phyloP scores from a whole-genome alignment of 2,113 vertebrate species.

The Isurus oxyrinchus region DNA sequence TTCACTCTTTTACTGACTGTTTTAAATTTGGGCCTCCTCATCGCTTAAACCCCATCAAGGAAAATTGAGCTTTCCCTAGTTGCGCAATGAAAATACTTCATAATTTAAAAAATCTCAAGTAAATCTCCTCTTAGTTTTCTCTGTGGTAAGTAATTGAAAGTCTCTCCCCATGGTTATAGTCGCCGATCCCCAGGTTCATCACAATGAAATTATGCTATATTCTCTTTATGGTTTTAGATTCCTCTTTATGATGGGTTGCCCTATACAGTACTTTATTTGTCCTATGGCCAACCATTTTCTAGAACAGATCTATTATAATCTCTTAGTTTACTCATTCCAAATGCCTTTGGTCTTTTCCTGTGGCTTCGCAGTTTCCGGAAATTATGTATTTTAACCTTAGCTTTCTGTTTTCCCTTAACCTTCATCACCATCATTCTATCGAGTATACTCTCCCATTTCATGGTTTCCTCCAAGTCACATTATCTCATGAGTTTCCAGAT shows the following conservation, averaged over 20 bases:
- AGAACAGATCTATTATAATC: not conserved
- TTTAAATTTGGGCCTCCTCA: no score
- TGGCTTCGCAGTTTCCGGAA: not conserved
- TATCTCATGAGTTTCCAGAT: not conserved
- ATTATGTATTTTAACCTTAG: not conserved
- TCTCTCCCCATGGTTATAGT: not conserved
- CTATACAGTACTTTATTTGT: not conserved
- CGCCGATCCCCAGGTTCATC: not conserved
- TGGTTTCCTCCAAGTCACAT: not conserved
- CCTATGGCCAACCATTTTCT: not conserved
- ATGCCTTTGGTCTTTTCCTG: not conserved
- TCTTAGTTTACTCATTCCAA: not conserved
- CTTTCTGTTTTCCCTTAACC: not conserved
- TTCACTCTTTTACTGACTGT: not conserved
- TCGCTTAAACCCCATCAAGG: not conserved
- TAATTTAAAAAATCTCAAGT: not conserved
- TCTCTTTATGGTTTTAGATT: not conserved
- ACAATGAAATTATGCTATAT: not conserved
- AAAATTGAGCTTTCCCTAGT: not conserved
- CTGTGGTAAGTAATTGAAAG: not conserved
- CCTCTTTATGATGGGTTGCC: not conserved
- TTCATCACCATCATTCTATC: not conserved
- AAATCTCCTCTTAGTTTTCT: not conserved
- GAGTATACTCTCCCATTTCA: not conserved
- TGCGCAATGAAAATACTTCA: not conserved